A percentile compares a stretch with the other conserved stretches of the same genome.
Evolutionary conservation across 1,140 invertebrate species (phyloP).

Genomic region (Drosophila arawakana): DNA sequence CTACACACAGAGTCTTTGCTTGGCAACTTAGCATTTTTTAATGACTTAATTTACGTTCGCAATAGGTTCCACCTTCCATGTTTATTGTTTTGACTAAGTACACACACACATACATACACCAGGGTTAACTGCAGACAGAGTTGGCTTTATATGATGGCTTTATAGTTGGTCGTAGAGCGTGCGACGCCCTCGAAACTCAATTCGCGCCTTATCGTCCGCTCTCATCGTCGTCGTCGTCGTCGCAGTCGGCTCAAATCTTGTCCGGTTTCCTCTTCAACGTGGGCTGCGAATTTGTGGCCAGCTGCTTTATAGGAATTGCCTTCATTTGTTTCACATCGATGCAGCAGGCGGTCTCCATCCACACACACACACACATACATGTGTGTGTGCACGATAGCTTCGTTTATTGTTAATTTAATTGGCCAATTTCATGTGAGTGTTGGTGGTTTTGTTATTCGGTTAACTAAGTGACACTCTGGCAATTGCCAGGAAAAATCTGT

Average conservation of each 20-base stretch:
- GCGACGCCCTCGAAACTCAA: slow-evolving; percentile 73
- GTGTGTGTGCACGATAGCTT: slow-evolving; percentile 38
- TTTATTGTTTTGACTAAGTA: slow-evolving; percentile 82
- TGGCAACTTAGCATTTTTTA: slow-evolving; percentile 77
- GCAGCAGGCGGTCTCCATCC: slow-evolving; percentile 41
- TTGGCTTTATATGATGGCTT: slow-evolving; percentile 57
- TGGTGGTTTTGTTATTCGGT: slow-evolving; percentile 48
- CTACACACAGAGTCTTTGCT: slow-evolving; percentile 2
- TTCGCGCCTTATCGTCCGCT: slow-evolving; percentile 69
- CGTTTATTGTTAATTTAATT: slow-evolving; percentile 80
- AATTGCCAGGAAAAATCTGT: slow-evolving; percentile 34
- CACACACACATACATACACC: slow-evolving; percentile 29
- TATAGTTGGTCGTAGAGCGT: slow-evolving; percentile 72
- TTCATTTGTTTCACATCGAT: slow-evolving; percentile 48
- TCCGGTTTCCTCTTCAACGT: slow-evolving; percentile 71
- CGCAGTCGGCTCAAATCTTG: slow-evolving; percentile 37
- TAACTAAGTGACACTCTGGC: slow-evolving; percentile 50
- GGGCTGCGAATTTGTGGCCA: slow-evolving; percentile 72
- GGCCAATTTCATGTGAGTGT: slow-evolving; percentile 78
- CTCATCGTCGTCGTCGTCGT: slow-evolving; percentile 52
- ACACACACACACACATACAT: slow-evolving; percentile 14
- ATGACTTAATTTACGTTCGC: slow-evolving; percentile 83
- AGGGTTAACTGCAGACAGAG: slow-evolving; percentile 14
- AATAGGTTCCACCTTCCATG: slow-evolving; percentile 81
- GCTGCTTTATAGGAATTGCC: slow-evolving; percentile 53